Evolutionary conservation across 2,113 vertebrate genomes (phyloP).

Genomic region (Fukomys damarensis): DNA sequence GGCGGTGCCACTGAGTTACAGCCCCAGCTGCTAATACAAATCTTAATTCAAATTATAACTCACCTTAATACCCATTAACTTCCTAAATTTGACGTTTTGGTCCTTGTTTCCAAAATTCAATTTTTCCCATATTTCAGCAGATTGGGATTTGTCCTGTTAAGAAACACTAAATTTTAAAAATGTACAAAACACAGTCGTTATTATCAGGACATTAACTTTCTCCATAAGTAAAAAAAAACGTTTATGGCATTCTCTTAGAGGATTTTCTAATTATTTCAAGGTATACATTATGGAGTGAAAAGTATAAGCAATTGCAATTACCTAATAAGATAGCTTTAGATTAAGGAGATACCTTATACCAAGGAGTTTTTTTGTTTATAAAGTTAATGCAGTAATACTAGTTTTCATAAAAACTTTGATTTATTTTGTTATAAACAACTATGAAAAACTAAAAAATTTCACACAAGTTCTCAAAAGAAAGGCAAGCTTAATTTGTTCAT

Average conservation of each 20-base stretch:
- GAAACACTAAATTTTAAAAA: constrained; percentile 58
- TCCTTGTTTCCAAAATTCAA: constrained; percentile 99
- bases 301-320: neutral
- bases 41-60: constrained; percentile 54
- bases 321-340: neutral
- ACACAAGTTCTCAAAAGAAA: neutral
- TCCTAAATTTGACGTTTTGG: constrained; percentile 99
- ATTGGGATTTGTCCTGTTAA: constrained; percentile 96
- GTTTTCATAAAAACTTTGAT: neutral
- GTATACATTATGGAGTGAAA: neutral
- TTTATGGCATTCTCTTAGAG: neutral
- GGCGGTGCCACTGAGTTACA: too few species aligned
- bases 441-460: neutral
- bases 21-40: too few species aligned
- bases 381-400: neutral
- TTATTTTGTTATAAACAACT: neutral
- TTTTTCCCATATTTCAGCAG: constrained; percentile 98
- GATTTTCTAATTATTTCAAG: neutral
- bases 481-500: neutral
- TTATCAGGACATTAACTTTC: neutral
- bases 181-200: neutral
- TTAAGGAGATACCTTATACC: neutral
- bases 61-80: constrained; percentile 99
- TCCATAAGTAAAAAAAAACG: neutral
- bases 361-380: neutral